Base-by-base conservation (phyloP, 2,113 vertebrate species). In the Butastur rufipennis region DNA sequence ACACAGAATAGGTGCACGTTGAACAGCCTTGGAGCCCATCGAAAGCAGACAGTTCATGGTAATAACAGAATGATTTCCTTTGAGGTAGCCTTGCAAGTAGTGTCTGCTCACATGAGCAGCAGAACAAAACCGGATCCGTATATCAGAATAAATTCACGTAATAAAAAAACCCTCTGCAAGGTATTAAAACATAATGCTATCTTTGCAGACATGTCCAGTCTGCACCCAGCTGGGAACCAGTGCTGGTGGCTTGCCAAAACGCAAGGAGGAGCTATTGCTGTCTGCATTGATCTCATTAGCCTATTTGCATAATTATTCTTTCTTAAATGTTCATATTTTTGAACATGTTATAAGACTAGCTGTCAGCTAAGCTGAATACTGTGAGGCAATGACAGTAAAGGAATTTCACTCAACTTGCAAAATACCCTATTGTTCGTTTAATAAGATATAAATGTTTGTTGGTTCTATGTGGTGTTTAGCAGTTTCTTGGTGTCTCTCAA, bases 231-330 rank as follows among this genome's bases (percentile, higher is more conserved):
- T 72, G 5, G 2, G 73, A 92, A 43, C 1, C 12, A 23, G 4
- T 56, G 81, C 65, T 74, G 66, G 36, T 61, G 48, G 29, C 53
- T 88, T 94, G 74, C 79, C 82, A 81, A 68, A 82, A 66, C 3
- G 0, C 8, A 2, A 92, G 42, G 79, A 83, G 75, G 79, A 95
- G 71, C 88, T 90, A 6, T 31, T 92, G 63, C 67, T 90, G 67
- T 58, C 85, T 73, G 81, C 67, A 45, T 58, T 66, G 88, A 59
- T 96, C 75, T 96, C 45, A 66, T 86, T 90, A 88, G 45, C 11
- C 48, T 77, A 86, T 94, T 90, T 90, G 72, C 92, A 77, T 95
- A 96, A 92, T 93, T 58, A 53, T 12, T 66, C 22, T 73, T 87
- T 86, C 63, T 56, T 75, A 92, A 86, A 90, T 75, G 19, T 43